phyloP scores from a whole-genome alignment of 1,140 invertebrate species.

The Neodiprion pinetum region DNA sequence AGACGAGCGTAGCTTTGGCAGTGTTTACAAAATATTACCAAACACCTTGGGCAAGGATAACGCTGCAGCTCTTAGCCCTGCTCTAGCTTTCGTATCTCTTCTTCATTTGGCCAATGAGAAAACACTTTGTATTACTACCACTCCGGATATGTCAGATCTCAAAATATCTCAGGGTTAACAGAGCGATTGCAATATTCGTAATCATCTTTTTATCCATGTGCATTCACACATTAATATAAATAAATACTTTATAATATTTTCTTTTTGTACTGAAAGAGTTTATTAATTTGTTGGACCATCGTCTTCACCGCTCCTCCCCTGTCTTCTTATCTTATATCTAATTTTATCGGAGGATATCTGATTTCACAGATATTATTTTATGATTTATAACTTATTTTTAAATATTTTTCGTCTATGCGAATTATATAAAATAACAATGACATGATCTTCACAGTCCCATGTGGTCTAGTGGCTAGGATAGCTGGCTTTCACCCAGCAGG shows the following conservation, averaged over 20 bases:
- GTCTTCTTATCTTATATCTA: no score
- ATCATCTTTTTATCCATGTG: not conserved
- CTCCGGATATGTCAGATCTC: constrained; percentile 37
- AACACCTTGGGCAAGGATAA: constrained; percentile 66
- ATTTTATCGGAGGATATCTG: no score
- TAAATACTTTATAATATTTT: no score
- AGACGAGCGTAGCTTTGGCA: constrained; percentile 53
- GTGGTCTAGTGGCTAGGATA: not conserved
- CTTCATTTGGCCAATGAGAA: constrained; percentile 85
- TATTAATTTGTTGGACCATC: no score
- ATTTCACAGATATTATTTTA: no score
- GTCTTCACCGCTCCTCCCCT: no score
- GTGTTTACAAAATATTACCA: constrained; percentile 68
- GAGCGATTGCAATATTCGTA: not conserved
- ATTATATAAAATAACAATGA: no score
- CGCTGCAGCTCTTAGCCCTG: constrained; percentile 75
- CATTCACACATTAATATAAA: no score
- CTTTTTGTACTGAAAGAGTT: no score
- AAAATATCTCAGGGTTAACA: constrained; percentile 22
- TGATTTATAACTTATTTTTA: no score
- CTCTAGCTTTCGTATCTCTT: constrained; percentile 77
- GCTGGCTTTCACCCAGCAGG: constrained; percentile 1
- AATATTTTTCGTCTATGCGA: no score
- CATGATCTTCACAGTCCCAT: no score
- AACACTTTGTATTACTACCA: constrained; percentile 34